Base-by-base conservation (phyloP, 1,140 invertebrate genomes). In the Micrasema longulum region DNA sequence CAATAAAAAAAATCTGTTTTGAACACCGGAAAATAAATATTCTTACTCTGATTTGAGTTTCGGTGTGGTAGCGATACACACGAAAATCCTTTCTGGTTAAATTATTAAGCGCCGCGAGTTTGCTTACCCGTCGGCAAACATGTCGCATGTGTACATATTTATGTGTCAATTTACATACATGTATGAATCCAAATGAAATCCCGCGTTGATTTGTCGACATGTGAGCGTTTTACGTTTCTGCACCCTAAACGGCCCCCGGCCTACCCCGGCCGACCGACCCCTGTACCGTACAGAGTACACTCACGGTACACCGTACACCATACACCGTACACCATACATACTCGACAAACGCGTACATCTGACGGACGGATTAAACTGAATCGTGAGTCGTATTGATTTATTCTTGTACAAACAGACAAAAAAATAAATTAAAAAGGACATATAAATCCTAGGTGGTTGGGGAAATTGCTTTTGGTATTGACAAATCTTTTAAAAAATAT, bases 141-240 rank as follows among this genome's bases (percentile, higher is more conserved):
- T 11, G 14, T 11, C 36, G 35, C 36, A 26, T 53, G 26, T 38
- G 36, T 43, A 60, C 10, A n/a, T 60, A 41, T 60, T 60, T 43
- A 60, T 60, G 35, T 43, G 55, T 38, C 55, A 41, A 60, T 60
- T 60, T 60, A 60, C 55, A 41, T 60, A 41, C 36, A 16, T 23
- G 55, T 60, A 41, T n/a, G 52, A 53, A 31, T 55, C 52, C 12
- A 55, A 55, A 55, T 55, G 52, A 55, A 55, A 55, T 36, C 52
- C 5, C 52, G 52, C 52, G 52, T 55, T 55, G 52, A 55, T 55
- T 55, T 55, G 52, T 31, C 26, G 52, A 14, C 52, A 16, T 16
- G 22, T 11, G 43, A 45, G 43, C 10, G n/a, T 43, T 0, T 48
- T 0, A 12, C 26, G 12, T 31, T 26, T 22, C 23, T 16, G 41